Evolutionary conservation across 2,113 vertebrate species (phyloP).

Genomic region (Macaca mulatta): DNA sequence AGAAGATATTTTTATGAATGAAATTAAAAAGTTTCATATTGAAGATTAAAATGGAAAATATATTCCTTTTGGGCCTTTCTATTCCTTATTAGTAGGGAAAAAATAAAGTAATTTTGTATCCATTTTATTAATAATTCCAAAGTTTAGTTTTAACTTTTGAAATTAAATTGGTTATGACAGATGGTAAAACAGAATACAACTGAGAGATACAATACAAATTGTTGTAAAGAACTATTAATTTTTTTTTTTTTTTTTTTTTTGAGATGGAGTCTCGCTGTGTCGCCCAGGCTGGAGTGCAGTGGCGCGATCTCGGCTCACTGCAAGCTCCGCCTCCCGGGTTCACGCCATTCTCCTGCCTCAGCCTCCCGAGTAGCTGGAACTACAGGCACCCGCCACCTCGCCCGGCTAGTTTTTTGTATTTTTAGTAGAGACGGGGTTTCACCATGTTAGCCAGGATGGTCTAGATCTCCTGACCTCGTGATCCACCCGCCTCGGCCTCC

Average conservation of each 20-base stretch:
- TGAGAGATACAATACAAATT: neutral
- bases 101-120: neutral
- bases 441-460: too few relatives aligned
- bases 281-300: too few relatives aligned
- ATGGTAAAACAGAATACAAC: neutral
- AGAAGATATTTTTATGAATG: conserved; percentile 39
- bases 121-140: conserved; percentile 44
- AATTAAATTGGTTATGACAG: neutral
- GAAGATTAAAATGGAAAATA: conserved; percentile 45
- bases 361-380: too few relatives aligned
- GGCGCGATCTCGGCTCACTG: too few relatives aligned
- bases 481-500: too few relatives aligned
- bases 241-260: neutral
- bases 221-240: neutral
- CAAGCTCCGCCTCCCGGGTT: too few relatives aligned
- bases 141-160: conserved; percentile 24
- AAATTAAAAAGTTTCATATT: conserved; percentile 29
- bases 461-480: too few relatives aligned
- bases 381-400: too few relatives aligned
- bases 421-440: too few relatives aligned
- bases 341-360: too few relatives aligned
- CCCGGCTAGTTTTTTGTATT: too few relatives aligned
- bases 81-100: neutral
- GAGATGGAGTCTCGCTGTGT: too few relatives aligned
- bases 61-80: neutral